Percentiles rank a stretch among this genome's conserved stretches.
Evolutionary conservation across 1,140 invertebrate genomes (phyloP).

Genomic region (Drosophila athabasca): DNA sequence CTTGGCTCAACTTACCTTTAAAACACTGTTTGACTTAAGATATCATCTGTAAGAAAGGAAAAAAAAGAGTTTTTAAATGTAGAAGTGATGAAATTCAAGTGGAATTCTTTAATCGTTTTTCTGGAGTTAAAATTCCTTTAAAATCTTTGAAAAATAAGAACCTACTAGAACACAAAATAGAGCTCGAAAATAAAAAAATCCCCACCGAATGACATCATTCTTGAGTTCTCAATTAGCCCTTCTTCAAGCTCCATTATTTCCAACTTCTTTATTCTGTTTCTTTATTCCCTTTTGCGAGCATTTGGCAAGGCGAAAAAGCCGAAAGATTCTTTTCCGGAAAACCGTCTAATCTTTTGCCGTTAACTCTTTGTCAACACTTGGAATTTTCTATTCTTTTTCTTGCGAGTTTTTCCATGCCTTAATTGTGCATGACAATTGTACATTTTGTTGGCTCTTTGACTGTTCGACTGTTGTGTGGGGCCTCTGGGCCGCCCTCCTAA

Average conservation of each 20-base stretch:
- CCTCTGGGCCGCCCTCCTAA: constrained; percentile 6
- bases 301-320: constrained; percentile 16
- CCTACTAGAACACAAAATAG: no score
- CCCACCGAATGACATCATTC: constrained; percentile 46
- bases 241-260: constrained; percentile 20
- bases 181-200: constrained; percentile 6
- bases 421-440: constrained; percentile 76
- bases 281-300: constrained; percentile 12
- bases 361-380: constrained; percentile 53
- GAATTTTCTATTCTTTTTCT: constrained; percentile 30
- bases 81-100: no score
- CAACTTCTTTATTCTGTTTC: constrained; percentile 15
- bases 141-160: no score
- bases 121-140: no score
- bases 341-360: constrained; percentile 27
- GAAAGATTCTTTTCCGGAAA: constrained; percentile 9
- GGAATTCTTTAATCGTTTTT: no score
- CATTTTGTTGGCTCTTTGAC: constrained; percentile 29
- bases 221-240: constrained; percentile 10
- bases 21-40: neutral
- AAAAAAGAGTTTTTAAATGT: no score
- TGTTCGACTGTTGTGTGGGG: constrained; percentile 26
- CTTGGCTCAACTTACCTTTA: neutral
- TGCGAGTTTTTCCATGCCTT: constrained; percentile 57
- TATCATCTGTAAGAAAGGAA: no score